phyloP scores from a whole-genome alignment of 2,888 invertebrate species.

The Drosophila mimetica region DNA sequence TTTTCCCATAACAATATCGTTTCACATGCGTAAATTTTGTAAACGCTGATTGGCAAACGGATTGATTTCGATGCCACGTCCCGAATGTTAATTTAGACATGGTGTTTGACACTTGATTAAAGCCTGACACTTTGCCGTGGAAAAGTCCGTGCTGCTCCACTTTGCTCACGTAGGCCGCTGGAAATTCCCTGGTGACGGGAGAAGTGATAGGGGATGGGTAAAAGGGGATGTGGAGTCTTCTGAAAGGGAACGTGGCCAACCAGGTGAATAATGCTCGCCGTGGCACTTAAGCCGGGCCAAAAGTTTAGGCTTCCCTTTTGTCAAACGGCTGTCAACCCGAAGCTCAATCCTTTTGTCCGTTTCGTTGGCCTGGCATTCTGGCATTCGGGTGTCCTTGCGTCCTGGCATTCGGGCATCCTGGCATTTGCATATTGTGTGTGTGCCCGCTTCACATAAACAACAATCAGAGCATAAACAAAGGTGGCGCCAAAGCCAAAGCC shows the following conservation, averaged over 20 bases:
- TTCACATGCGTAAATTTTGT: not conserved
- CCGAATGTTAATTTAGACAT: conserved; percentile 34
- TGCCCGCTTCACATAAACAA: conserved; percentile 49
- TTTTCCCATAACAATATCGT: not conserved
- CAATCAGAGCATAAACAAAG: conserved; percentile 54
- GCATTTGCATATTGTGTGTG: conserved; percentile 45
- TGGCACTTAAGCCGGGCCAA: conserved; percentile 51
- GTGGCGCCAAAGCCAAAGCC: conserved; percentile 18
- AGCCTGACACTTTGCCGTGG: conserved; percentile 11
- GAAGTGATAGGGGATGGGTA: not conserved
- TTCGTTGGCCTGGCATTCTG: conserved; percentile 30
- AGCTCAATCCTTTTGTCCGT: conserved; percentile 56
- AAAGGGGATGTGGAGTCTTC: too few relatives aligned
- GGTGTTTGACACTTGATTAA: conserved; percentile 51
- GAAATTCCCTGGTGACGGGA: conserved; percentile 35
- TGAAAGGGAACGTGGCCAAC: conserved; percentile 18
- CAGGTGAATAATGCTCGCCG: conserved; percentile 45
- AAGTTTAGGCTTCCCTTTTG: conserved; percentile 48
- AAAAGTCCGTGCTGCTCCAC: conserved; percentile 4
- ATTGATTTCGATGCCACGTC: conserved; percentile 25
- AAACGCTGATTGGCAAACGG: conserved; percentile 21
- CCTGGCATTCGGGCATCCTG: conserved; percentile 15
- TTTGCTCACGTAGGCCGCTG: conserved; percentile 20
- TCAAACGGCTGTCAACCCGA: conserved; percentile 52
- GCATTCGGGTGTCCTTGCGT: conserved; percentile 5